These are phyloP conservation scores for Trinorchestia longiramus DNA, from an alignment of 1,140 invertebrate genomes.

Conservation along the genomic window DNA sequence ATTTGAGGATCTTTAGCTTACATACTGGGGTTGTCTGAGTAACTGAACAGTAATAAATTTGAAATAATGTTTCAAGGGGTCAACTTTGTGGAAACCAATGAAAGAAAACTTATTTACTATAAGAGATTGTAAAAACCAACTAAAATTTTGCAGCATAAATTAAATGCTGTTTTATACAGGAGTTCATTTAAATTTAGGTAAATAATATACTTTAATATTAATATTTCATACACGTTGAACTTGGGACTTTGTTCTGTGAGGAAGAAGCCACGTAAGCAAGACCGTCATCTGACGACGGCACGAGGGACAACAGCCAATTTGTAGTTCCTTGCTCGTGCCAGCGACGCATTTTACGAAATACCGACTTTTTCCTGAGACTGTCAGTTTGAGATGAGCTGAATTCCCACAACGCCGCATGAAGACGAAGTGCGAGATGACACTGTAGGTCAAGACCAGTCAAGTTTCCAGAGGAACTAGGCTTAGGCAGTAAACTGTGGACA, in stretches of 20 bases:
- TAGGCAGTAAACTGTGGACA: too few species aligned
- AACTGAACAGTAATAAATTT: neutral
- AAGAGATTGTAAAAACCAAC: neutral
- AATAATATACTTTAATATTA: neutral
- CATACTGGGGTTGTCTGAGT: neutral
- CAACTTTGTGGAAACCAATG: neutral
- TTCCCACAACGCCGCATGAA: neutral
- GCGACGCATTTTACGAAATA: neutral
- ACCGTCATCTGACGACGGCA: too few species aligned
- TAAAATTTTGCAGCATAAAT: neutral
- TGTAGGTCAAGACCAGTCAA: neutral
- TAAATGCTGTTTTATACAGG: neutral
- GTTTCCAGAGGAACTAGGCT: too few species aligned
- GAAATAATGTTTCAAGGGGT: neutral
- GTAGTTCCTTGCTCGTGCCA: neutral
- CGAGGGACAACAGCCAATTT: neutral
- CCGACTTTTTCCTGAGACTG: neutral
- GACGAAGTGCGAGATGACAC: neutral
- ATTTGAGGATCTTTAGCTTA: neutral
- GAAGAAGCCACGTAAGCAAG: too few species aligned
- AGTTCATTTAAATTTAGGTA: neutral
- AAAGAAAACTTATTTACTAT: neutral
- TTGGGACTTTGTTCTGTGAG: too few species aligned
- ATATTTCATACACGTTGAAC: too few species aligned
- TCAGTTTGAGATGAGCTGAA: neutral